phyloP scores from a whole-genome alignment of 2,888 invertebrate species.

The Andricus curvator region DNA sequence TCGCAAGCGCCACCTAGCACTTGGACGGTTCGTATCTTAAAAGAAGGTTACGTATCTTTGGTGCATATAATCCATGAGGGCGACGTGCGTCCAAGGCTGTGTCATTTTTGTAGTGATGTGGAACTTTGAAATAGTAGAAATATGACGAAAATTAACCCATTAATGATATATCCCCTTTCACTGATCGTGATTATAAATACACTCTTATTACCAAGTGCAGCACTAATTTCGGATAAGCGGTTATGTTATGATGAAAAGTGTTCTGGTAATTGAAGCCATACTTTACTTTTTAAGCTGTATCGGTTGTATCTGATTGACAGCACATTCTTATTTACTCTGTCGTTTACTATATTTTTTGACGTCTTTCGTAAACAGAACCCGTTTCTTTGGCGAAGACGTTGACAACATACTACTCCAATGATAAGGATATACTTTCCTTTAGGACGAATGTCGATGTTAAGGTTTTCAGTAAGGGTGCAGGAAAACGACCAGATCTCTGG shows the following conservation, averaged over 20 bases:
- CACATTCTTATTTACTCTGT: slow-evolving; percentile 45
- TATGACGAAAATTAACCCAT: slow-evolving; percentile 71
- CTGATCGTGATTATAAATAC: slow-evolving; percentile 61
- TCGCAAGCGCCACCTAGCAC: no score
- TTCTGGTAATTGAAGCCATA: slow-evolving; percentile 81
- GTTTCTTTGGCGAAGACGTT: slow-evolving; percentile 83
- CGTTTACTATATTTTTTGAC: slow-evolving; percentile 44
- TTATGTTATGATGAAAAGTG: slow-evolving; percentile 86
- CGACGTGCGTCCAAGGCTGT: slow-evolving; percentile 60
- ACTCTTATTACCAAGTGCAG: slow-evolving; percentile 60
- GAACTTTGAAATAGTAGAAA: slow-evolving; percentile 70
- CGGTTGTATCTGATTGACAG: slow-evolving; percentile 68
- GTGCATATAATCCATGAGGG: slow-evolving; percentile 45
- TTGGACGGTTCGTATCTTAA: neutral
- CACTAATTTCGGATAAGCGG: slow-evolving; percentile 83
- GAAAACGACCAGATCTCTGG: slow-evolving; percentile 82
- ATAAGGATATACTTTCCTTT: slow-evolving; percentile 83
- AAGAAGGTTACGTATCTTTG: slow-evolving; percentile 30
- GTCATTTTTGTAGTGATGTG: slow-evolving; percentile 72
- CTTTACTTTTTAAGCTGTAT: slow-evolving; percentile 64
- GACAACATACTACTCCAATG: slow-evolving; percentile 80
- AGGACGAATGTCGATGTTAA: slow-evolving; percentile 80
- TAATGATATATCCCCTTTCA: slow-evolving; percentile 61
- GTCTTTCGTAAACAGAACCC: slow-evolving; percentile 78
- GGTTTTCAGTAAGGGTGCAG: slow-evolving; percentile 87